Conservation (phyloP, 2,888 invertebrate species). For the Hofmannophila pseudospretella region DNA sequence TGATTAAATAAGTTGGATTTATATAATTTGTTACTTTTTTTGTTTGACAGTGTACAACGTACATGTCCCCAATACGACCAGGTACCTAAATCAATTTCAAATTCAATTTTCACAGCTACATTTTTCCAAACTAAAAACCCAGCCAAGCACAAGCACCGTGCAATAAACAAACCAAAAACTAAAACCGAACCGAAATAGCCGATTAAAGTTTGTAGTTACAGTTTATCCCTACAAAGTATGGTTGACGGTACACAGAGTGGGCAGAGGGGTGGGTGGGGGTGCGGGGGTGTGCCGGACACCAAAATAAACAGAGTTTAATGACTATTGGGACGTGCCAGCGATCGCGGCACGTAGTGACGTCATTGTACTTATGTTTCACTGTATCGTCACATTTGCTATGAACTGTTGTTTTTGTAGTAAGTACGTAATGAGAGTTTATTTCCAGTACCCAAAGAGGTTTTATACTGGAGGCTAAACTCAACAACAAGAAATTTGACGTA, state of each 20-base stretch:
- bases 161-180: slow-evolving; percentile 3
- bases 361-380: slow-evolving; percentile 13
- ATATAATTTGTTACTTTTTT: too few relatives aligned
- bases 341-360: slow-evolving; percentile 20
- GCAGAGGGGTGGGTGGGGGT: slow-evolving; percentile 10
- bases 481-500: too few relatives aligned
- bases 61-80: too few relatives aligned
- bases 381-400: background rate
- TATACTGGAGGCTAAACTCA: too few relatives aligned
- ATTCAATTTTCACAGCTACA: too few relatives aligned
- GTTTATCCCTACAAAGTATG: slow-evolving; percentile 14
- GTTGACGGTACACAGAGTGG: slow-evolving; percentile 13
- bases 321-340: slow-evolving; percentile 37
- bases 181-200: slow-evolving; percentile 9
- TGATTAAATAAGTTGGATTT: too few relatives aligned
- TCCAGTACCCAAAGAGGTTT: too few relatives aligned
- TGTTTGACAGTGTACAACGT: too few relatives aligned
- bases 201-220: slow-evolving; percentile 13
- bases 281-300: slow-evolving; percentile 19
- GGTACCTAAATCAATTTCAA: too few relatives aligned
- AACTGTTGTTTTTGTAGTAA: background rate
- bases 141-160: too few relatives aligned
- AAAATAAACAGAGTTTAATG: slow-evolving; percentile 51
- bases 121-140: too few relatives aligned
- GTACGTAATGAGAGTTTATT: too few relatives aligned